Evolutionary conservation across 2,888 invertebrate genomes (phyloP).

Genomic region (Lithodes maja): DNA sequence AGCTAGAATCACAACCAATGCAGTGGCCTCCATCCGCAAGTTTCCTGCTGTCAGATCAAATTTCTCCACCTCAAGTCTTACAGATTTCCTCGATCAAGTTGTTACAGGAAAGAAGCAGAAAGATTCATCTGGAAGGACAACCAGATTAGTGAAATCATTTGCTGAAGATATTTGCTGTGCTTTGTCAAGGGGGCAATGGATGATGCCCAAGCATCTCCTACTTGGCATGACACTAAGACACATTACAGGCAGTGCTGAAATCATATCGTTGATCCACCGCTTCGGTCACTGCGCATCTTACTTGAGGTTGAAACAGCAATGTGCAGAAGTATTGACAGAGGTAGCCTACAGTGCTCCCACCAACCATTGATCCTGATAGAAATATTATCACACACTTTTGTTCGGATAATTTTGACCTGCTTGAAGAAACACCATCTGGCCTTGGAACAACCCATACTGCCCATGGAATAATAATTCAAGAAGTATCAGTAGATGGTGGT

Average conservation of each 20-base stretch:
- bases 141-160: not conserved
- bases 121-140: not conserved
- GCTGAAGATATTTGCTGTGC: constrained; percentile 1
- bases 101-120: not conserved
- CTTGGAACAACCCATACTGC: constrained; percentile 11
- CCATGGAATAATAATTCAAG: constrained; percentile 9
- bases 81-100: not conserved
- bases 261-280: constrained; percentile 5
- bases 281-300: constrained; percentile 13
- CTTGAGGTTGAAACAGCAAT: constrained; percentile 28
- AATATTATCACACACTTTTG: constrained; percentile 10
- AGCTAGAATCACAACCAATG: constrained; percentile 3
- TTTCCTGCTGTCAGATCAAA: not conserved
- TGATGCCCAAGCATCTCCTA: constrained; percentile 17
- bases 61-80: not conserved
- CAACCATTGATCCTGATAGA: constrained; percentile 12
- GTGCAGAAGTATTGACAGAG: constrained; percentile 23
- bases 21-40: constrained; percentile 16
- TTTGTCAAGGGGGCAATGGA: constrained; percentile 1
- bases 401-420: not conserved
- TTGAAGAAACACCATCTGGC: constrained; percentile 12
- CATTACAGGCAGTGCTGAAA: not conserved
- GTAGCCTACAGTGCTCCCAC: constrained; percentile 6
- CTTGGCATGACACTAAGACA: not conserved
- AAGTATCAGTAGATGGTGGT: not conserved